Base-by-base conservation (phyloP, 2,113 vertebrate genomes). In the Thalassarche chlororhynchos region DNA sequence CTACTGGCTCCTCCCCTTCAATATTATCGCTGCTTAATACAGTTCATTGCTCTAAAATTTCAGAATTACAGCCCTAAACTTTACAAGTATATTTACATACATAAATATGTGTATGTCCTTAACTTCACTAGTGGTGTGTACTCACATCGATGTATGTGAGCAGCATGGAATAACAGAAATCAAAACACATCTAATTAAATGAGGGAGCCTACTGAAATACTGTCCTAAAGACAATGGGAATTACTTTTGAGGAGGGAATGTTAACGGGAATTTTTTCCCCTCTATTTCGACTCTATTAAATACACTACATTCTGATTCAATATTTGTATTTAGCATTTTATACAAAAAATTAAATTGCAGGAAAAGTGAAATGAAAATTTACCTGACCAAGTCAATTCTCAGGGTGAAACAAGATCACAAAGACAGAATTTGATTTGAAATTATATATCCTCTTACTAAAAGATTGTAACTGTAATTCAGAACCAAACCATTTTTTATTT, bases 141-240 rank as follows among this genome's bases (percentile, higher is more conserved):
- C 38, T n/a, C 79, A 62, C 46, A 60, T 3, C 0, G 1, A 32
- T 12, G 46, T 8, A 51, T 0, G 3, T 6, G 29, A 91, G 65
- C 57, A 82, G 42, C 18, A 12, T 0, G 4, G 26, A 82, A 21
- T 8, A 81, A 74, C 29, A 75, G n/a, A 90, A 71, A 61, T 40
- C 34, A 75, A 77, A 90, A 5, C 32, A 77, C 26, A 29, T 9
- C 6, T 10, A 6, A n/a, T 21, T n/a, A 70, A 66, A 44, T 17
- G 38, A 71, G 16, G 44, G 8, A 75, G 5, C 32, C 44, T 76
- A 34, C 21, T 51, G 34, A 89, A 92, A 92, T 32, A 68, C 19
- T 32, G 36, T 47, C 42, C 91, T 85, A 60, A 60, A 71, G 65
- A 68, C 15, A 77, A 29, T 1, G 2, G 60, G 32, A 77, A 64